Conservation (phyloP, 2,113 vertebrate species). For the Nothoprocta perdicaria region DNA sequence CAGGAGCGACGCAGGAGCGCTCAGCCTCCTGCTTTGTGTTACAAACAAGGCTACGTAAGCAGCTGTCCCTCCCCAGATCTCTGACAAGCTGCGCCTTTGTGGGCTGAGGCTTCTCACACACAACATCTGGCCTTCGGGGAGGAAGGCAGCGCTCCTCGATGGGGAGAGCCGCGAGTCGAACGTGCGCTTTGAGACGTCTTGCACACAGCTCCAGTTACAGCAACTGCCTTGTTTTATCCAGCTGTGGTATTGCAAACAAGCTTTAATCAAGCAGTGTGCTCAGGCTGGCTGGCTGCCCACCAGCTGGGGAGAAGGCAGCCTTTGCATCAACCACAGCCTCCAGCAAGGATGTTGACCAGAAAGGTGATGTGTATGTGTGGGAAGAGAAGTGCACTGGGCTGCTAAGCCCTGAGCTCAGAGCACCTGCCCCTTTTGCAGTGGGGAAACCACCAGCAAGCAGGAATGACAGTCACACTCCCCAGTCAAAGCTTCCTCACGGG, state of each 20-base stretch:
- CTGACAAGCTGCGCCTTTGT: constrained; percentile 30
- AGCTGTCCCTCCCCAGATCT: neutral
- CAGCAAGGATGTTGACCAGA: neutral
- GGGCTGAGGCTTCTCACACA: constrained; percentile 36
- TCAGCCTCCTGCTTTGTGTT: constrained; percentile 20
- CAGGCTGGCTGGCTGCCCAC: constrained; percentile 8
- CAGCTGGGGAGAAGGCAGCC: neutral
- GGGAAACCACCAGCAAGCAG: rapidly evolving
- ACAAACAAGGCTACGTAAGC: neutral
- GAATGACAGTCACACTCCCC: rapidly evolving
- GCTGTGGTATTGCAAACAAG: neutral
- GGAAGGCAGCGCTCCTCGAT: rapidly evolving
- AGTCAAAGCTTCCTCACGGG: neutral
- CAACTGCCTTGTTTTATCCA: neutral
- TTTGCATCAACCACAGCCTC: neutral
- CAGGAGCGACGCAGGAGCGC: neutral
- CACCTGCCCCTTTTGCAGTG: neutral
- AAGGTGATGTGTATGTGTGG: rapidly evolving
- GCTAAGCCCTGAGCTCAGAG: neutral
- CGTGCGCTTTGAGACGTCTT: neutral
- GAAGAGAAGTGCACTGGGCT: neutral
- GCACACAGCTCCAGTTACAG: constrained; percentile 43
- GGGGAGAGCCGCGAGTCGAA: neutral
- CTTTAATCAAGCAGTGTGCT: neutral
- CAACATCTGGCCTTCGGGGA: constrained; percentile 41